phyloP scores from a whole-genome alignment of 2,888 invertebrate species.

The Meteorus colon region DNA sequence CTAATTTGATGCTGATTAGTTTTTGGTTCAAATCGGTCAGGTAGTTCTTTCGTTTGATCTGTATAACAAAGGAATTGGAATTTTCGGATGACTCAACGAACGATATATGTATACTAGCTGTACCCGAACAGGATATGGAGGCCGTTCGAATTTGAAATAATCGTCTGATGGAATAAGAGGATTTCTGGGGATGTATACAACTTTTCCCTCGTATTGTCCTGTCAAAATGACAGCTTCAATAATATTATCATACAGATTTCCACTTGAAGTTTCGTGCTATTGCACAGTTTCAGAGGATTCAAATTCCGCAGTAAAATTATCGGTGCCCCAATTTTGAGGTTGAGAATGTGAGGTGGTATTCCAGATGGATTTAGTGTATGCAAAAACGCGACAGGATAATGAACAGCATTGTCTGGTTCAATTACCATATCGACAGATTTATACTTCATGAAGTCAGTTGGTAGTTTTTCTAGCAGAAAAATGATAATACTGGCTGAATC shows the following conservation, averaged over 20 bases:
- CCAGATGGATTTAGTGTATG: constrained; percentile 13
- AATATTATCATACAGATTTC: constrained; percentile 45
- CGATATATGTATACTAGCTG: too few species aligned
- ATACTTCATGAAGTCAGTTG: not conserved
- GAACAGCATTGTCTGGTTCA: not conserved
- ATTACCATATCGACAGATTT: not conserved
- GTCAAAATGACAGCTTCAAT: constrained; percentile 57
- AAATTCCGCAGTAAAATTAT: constrained; percentile 50
- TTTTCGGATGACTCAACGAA: too few species aligned
- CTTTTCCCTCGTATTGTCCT: constrained; percentile 39
- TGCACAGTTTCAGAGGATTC: constrained; percentile 47
- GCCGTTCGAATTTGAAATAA: too few species aligned
- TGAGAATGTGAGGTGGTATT: not conserved
- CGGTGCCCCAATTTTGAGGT: constrained; percentile 30
- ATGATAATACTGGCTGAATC: not conserved
- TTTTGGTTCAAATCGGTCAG: too few species aligned
- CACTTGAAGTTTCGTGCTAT: constrained; percentile 45
- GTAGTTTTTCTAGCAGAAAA: too few species aligned
- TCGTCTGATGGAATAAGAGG: too few species aligned
- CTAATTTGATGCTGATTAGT: too few species aligned
- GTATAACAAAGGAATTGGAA: too few species aligned
- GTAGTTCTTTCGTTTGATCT: too few species aligned
- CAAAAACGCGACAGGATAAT: not conserved
- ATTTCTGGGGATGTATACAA: not conserved
- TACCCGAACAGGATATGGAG: too few species aligned